Percentiles rank a stretch among this genome's conserved stretches.
phyloP scores from a whole-genome alignment of 1,140 invertebrate species.

The Cotesia chilonis region DNA sequence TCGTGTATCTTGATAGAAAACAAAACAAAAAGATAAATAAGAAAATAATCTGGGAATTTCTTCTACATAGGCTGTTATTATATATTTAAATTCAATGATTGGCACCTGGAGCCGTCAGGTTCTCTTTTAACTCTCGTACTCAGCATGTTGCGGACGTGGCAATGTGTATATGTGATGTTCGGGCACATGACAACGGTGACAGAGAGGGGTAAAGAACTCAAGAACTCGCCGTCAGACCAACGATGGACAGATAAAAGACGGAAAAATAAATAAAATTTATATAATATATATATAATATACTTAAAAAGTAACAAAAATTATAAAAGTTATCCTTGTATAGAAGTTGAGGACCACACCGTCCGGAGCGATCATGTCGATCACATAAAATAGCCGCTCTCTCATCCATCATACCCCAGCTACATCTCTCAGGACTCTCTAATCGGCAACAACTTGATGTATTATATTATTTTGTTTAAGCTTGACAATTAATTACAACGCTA shows the following conservation, averaged over 20 bases:
- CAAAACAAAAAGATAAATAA: background rate
- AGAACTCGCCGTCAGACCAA: constrained; percentile 14
- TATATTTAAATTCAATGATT: constrained; percentile 19
- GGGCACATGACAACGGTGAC: constrained; percentile 59
- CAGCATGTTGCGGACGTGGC: constrained; percentile 4
- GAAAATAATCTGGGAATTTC: background rate
- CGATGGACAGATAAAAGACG: constrained; percentile 5
- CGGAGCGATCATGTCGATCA: constrained; percentile 63
- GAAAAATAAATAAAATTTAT: too few species aligned
- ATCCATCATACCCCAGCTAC: constrained; percentile 62
- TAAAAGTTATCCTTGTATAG: too few species aligned
- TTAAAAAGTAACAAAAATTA: too few species aligned
- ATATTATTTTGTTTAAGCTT: background rate
- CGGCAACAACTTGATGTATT: constrained; percentile 13
- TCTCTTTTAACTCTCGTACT: constrained; percentile 3
- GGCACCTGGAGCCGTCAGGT: background rate
- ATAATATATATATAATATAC: too few species aligned
- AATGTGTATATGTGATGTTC: constrained; percentile 40
- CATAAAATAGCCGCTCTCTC: constrained; percentile 65
- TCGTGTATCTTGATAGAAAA: background rate
- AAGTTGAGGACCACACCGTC: constrained; percentile 58
- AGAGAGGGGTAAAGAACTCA: constrained; percentile 35
- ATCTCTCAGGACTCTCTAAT: constrained; percentile 46
- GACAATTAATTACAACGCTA: constrained; percentile 23
- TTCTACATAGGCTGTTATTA: background rate